Percentiles rank a stretch among this genome's conserved stretches.
Evolutionary conservation across 2,888 invertebrate genomes (phyloP).

Genomic region (Limnephilus auricula): DNA sequence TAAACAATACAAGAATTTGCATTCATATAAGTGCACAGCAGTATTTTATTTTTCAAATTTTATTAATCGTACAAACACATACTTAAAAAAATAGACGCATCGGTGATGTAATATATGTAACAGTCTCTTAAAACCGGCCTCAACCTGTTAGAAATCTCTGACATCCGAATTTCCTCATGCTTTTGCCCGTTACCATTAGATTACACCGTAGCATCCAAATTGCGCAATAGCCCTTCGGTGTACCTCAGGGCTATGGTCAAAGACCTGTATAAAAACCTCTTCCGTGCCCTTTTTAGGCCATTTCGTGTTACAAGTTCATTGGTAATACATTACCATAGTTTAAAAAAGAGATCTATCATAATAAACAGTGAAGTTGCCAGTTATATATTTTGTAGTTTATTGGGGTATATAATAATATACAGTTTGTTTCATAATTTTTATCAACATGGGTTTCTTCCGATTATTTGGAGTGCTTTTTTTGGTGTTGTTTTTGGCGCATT

Average conservation of each 20-base stretch:
- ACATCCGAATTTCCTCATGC: not conserved
- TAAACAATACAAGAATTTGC: too few species aligned
- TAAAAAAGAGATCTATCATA: too few species aligned
- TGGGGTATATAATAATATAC: not conserved
- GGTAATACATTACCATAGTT: not conserved
- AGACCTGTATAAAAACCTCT: not conserved
- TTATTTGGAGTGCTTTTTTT: not conserved
- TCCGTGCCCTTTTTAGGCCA: not conserved
- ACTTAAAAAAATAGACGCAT: too few species aligned
- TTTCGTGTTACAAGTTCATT: not conserved
- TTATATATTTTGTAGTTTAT: too few species aligned
- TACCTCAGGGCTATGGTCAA: not conserved
- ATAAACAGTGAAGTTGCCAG: too few species aligned
- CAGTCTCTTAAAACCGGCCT: not conserved
- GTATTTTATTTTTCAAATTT: too few species aligned
- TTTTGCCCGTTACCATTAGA: not conserved
- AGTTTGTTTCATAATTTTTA: not conserved
- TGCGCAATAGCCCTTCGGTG: not conserved
- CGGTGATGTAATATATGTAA: too few species aligned
- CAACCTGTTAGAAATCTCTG: not conserved
- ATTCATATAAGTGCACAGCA: too few species aligned
- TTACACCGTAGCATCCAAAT: not conserved
- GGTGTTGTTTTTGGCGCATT: not conserved
- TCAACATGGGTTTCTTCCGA: not conserved
- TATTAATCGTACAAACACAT: too few species aligned